Evolutionary conservation across 2,113 vertebrate genomes (phyloP).

Genomic region (Thamnophis sirtalis): DNA sequence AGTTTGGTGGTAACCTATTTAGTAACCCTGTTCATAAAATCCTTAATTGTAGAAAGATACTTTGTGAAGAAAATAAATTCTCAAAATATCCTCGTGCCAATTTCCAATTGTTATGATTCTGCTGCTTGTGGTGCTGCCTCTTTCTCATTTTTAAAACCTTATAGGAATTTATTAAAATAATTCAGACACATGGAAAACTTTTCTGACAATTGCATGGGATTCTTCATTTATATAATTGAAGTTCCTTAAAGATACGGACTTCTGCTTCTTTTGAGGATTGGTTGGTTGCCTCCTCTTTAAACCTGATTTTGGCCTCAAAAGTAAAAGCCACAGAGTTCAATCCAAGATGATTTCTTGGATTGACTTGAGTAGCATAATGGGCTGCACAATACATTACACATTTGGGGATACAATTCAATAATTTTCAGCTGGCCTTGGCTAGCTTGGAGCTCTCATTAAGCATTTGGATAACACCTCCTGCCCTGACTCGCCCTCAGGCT

Average conservation of each 20-base stretch:
- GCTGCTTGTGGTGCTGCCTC: neutral
- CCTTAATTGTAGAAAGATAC: neutral
- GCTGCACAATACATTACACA: neutral
- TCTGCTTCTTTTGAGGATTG: neutral
- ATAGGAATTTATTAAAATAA: neutral
- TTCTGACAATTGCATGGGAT: neutral
- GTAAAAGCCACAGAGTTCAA: neutral
- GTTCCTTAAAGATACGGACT: neutral
- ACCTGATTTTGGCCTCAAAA: neutral
- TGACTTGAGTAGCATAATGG: neutral
- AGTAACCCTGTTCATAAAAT: neutral
- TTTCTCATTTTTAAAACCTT: neutral
- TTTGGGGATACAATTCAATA: neutral
- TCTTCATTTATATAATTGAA: neutral
- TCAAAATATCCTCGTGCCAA: neutral
- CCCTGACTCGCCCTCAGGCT: neutral
- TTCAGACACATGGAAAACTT: neutral
- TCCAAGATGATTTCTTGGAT: neutral
- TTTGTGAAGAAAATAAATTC: conserved; percentile 1
- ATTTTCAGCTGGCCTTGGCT: neutral
- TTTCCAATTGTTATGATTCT: neutral
- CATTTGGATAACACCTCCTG: neutral
- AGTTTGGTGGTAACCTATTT: neutral
- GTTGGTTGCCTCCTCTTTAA: neutral
- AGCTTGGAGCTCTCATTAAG: neutral